Percentiles rank a stretch among this genome's conserved stretches.
phyloP scores from a whole-genome alignment of 2,888 invertebrate genomes.

The Emesis russula region DNA sequence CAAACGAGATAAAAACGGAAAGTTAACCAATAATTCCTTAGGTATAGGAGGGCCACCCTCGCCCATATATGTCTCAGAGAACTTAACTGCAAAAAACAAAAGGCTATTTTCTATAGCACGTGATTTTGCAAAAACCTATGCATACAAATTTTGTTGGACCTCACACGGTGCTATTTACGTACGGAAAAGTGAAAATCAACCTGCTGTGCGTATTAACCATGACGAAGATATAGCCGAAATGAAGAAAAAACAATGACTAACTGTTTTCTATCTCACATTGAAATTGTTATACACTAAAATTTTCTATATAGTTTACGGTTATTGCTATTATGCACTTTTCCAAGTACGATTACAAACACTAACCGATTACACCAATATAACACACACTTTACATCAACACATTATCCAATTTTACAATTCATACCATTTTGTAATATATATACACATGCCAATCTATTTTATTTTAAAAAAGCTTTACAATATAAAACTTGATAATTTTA shows the following conservation, averaged over 20 bases:
- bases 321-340: background rate
- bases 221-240: background rate
- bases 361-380: background rate
- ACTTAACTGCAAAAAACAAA: slow-evolving; percentile 36
- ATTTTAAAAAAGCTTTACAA: background rate
- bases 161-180: slow-evolving; percentile 13
- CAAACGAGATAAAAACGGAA: slow-evolving; percentile 22
- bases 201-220: slow-evolving; percentile 14
- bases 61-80: slow-evolving; percentile 26
- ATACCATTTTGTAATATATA: background rate
- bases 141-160: slow-evolving; percentile 24
- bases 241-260: slow-evolving; percentile 7
- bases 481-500: background rate
- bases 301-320: background rate
- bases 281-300: background rate
- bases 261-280: background rate
- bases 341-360: background rate
- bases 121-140: slow-evolving; percentile 24
- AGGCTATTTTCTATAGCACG: slow-evolving; percentile 27
- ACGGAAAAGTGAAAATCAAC: slow-evolving; percentile 16
- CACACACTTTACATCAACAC: background rate
- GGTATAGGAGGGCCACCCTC: background rate
- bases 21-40: slow-evolving; percentile 7
- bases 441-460: background rate
- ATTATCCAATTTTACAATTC: background rate